These are phyloP conservation scores for Mesochorus sp. DNA, from an alignment of 2,888 invertebrate species.

Conservation along the genomic window DNA sequence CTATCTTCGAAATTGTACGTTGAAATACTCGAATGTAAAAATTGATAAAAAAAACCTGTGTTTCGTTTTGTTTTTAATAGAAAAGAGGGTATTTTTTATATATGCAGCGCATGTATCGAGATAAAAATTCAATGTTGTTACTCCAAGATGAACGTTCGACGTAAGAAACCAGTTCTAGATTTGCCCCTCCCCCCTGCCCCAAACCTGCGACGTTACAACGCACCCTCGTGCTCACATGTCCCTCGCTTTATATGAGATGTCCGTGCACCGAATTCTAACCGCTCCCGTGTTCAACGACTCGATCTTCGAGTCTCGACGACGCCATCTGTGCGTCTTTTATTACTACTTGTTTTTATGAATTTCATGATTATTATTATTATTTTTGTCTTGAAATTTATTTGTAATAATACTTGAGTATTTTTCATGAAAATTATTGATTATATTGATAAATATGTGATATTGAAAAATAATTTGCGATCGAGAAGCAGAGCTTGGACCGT, in stretches of 20 bases:
- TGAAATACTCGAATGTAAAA: not conserved
- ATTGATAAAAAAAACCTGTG: not conserved
- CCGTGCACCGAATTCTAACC: constrained; percentile 26
- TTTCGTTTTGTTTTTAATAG: not conserved
- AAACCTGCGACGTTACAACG: constrained; percentile 26
- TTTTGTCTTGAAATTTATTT: not conserved
- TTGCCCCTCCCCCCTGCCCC: constrained; percentile 10
- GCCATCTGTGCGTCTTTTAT: constrained; percentile 13
- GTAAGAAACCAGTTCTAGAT: constrained; percentile 39
- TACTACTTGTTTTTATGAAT: too few relatives aligned
- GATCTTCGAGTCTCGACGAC: constrained; percentile 31
- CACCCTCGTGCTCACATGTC: constrained; percentile 9
- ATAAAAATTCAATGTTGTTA: constrained; percentile 1
- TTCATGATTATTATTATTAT: not conserved
- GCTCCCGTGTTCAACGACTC: constrained; percentile 14
- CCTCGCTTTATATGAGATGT: not conserved
- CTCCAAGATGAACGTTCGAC: not conserved
- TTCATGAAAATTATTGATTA: not conserved
- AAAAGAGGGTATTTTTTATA: not conserved
- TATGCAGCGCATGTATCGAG: not conserved
- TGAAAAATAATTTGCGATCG: too few relatives aligned
- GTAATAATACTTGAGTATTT: not conserved
- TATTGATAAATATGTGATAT: too few relatives aligned
- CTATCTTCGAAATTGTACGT: not conserved
- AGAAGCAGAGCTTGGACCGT: too few relatives aligned